Evolutionary conservation across 2,888 invertebrate genomes (phyloP).

Genomic region (Seladonia tumulorum): DNA sequence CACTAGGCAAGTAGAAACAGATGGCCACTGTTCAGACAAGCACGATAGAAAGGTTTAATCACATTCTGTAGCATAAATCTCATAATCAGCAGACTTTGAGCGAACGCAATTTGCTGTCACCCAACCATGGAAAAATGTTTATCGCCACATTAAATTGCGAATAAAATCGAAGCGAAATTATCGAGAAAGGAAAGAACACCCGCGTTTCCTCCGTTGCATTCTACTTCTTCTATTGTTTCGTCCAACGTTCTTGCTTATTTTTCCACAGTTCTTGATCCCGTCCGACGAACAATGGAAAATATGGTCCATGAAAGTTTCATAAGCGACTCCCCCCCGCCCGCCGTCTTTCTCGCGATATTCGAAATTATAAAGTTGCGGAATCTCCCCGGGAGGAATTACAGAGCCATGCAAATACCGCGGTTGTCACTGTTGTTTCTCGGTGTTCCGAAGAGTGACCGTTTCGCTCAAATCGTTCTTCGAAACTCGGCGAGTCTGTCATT

Average conservation of each 20-base stretch:
- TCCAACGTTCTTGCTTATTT: background rate
- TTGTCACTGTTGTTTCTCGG: background rate
- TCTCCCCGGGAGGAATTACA: constrained; percentile 1
- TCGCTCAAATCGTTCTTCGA: background rate
- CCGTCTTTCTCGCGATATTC: background rate
- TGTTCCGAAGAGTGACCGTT: background rate
- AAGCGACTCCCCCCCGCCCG: background rate
- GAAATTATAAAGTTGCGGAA: constrained; percentile 8
- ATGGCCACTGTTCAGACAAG: background rate
- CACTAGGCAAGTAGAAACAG: background rate
- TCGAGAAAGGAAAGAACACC: background rate
- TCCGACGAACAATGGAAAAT: constrained; percentile 7
- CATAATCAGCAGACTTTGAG: background rate
- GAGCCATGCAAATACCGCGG: background rate
- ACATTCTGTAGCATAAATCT: background rate
- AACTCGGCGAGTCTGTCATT: background rate
- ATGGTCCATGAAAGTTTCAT: constrained; percentile 23
- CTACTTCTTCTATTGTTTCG: background rate
- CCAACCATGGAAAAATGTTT: background rate
- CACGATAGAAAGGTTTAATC: too few relatives aligned
- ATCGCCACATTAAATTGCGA: background rate
- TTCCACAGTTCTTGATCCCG: background rate
- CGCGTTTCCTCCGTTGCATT: background rate
- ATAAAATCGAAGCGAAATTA: constrained; percentile 2
- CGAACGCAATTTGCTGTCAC: background rate